Evolutionary conservation across 2,113 vertebrate genomes (phyloP).

Genomic region (Cyanoderma ruficeps): DNA sequence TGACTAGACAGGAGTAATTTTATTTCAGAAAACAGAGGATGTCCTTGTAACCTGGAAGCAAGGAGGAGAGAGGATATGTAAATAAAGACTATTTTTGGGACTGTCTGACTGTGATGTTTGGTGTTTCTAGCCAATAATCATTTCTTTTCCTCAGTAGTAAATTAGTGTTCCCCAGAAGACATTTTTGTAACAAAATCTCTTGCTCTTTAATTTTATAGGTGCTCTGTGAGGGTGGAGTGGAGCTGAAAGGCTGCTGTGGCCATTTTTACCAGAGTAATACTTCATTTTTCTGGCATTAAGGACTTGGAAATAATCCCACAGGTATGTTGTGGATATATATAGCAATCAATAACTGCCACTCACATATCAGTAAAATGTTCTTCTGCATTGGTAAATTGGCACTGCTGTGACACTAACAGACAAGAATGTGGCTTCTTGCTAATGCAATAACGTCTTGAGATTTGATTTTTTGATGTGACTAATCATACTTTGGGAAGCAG

Average conservation of each 20-base stretch:
- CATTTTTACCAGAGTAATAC: not conserved
- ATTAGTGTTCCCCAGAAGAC: not conserved
- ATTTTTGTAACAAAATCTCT: not conserved
- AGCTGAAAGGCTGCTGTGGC: not conserved
- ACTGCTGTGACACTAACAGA: not conserved
- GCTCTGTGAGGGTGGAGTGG: not conserved
- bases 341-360: not conserved
- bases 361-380: rapidly evolving
- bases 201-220: not conserved
- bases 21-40: not conserved
- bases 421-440: not conserved
- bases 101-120: not conserved
- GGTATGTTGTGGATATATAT: not conserved
- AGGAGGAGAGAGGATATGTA: not conserved
- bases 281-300: not conserved
- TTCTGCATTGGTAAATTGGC: not conserved
- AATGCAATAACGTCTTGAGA: not conserved
- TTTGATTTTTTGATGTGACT: not conserved
- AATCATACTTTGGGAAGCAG: not conserved
- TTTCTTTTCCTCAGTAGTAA: not conserved
- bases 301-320: not conserved
- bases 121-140: not conserved
- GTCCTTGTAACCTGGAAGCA: not conserved
- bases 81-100: not conserved
- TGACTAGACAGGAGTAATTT: not conserved